Evolutionary conservation across 1,140 invertebrate species (phyloP).

Genomic region (Ephestia elutella): DNA sequence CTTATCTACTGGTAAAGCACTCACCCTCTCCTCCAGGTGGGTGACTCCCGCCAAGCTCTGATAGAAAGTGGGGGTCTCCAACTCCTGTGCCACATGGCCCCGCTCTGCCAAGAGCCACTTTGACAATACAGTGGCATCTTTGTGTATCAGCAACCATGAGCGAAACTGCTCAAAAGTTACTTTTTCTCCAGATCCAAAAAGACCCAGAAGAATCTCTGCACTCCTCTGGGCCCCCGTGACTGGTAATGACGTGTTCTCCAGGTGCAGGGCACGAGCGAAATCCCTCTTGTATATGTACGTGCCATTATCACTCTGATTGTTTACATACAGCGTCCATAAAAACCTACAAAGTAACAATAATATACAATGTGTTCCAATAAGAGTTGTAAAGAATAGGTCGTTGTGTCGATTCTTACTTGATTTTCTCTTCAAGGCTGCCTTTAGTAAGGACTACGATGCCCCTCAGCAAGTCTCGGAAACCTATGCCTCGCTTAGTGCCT

Average conservation of each 20-base stretch:
- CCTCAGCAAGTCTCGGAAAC: slow-evolving; percentile 87
- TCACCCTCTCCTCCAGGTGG: slow-evolving; percentile 84
- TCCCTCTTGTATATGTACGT: slow-evolving; percentile 85
- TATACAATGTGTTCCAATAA: not conserved
- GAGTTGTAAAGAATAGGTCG: not conserved
- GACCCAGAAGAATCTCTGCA: slow-evolving; percentile 66
- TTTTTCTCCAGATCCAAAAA: slow-evolving; percentile 75
- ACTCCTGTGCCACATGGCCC: slow-evolving; percentile 83
- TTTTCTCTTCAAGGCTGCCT: slow-evolving; percentile 88
- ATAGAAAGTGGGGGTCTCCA: slow-evolving; percentile 92
- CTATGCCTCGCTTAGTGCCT: slow-evolving; percentile 85
- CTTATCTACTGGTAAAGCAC: no score
- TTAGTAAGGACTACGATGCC: slow-evolving; percentile 89
- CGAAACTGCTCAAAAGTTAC: slow-evolving; percentile 83
- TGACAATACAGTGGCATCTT: slow-evolving; percentile 85
- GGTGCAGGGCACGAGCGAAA: slow-evolving; percentile 81
- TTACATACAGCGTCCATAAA: slow-evolving; percentile 89
- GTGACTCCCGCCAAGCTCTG: slow-evolving; percentile 93
- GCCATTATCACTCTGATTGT: slow-evolving; percentile 86
- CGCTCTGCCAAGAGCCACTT: slow-evolving; percentile 86
- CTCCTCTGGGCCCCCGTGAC: slow-evolving; percentile 41
- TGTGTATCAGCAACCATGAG: slow-evolving; percentile 82
- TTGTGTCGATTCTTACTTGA: slow-evolving; percentile 78
- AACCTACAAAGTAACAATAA: slow-evolving; percentile 74
- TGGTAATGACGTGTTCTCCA: slow-evolving; percentile 69